phyloP scores from a whole-genome alignment of 2,888 invertebrate genomes.

The Xestia sexstrigata region DNA sequence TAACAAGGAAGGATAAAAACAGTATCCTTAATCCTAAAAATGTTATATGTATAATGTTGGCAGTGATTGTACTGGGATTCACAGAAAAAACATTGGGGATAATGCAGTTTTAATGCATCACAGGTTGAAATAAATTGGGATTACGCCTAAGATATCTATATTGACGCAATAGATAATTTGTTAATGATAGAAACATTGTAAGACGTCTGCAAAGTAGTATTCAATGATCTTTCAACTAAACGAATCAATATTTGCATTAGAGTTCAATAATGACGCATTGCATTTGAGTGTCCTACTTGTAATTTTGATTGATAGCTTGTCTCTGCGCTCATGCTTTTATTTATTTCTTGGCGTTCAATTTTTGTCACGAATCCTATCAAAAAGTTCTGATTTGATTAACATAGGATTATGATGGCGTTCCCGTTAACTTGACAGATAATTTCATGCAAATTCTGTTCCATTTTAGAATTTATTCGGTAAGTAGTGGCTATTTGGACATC shows the following conservation, averaged over 20 bases:
- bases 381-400: slow-evolving; percentile 13
- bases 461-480: no score
- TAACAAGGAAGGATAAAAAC: neutral
- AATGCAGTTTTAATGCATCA: neutral
- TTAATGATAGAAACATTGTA: neutral
- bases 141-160: neutral
- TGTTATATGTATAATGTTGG: neutral
- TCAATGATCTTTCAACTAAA: neutral
- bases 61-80: neutral
- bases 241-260: slow-evolving; percentile 13
- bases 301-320: slow-evolving; percentile 6
- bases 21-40: slow-evolving; percentile 8
- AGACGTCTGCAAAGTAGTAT: neutral
- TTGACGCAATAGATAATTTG: neutral
- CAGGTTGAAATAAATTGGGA: neutral
- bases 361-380: neutral
- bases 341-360: neutral
- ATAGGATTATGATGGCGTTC: neutral
- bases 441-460: no score
- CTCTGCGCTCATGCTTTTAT: neutral
- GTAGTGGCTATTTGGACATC: no score
- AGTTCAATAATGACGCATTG: neutral
- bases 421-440: no score
- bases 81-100: neutral
- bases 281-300: neutral